Base-by-base conservation (phyloP, 2,113 vertebrate species). In the Asarcornis scutulata region DNA sequence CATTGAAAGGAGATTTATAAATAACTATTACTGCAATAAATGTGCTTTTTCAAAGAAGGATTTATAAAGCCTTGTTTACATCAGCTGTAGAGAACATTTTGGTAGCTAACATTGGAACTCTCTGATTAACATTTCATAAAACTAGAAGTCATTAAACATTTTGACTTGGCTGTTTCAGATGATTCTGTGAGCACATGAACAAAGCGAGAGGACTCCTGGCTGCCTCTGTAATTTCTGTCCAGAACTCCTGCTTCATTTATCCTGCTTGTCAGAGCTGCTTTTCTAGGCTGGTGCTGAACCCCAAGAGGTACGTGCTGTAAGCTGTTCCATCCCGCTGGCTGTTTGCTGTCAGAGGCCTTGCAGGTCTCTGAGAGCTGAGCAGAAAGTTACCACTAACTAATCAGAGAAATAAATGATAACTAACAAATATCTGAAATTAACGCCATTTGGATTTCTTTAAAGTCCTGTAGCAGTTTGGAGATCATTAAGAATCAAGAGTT, bases 191-290 rank as follows among this genome's bases (percentile, higher is more conserved):
- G 62, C 96, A 74, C 83, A 98, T 98, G 98, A 98, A 81, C 55
- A 94, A 63, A 67, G 91, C 82, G 81, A 96, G 97, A 82, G 89
- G 85, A 66, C 95, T 98, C 80, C 62, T 98, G 87, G 72, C 97
- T 86, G 98, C 98, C 80, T 98, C 98, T 34, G 97, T 98, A 44
- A 96, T 98, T 96, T 97, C 98, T 42, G 11, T 98, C 93, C 98
- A 98, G 78, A 98, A 98, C 92, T 97, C 97, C 21, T 97, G 88
- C 96, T 98, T 98, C 83, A 13, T 88, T 38, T 98, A 98, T 88
- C 98, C 98, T 29, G 97, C 98, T 55, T 98, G 98, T 97, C 95
- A 96, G 38, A 98, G 92, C 69, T 98, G 98, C 96, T 95, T 97
- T 62, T 98, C 98, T 34, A 96, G 96, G 75, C 44, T 98, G 75